Evolutionary conservation across 1,140 invertebrate genomes (phyloP), one percentile per base, ranked within the genome.

Genomic region (Drosophila punjabiensis): DNA sequence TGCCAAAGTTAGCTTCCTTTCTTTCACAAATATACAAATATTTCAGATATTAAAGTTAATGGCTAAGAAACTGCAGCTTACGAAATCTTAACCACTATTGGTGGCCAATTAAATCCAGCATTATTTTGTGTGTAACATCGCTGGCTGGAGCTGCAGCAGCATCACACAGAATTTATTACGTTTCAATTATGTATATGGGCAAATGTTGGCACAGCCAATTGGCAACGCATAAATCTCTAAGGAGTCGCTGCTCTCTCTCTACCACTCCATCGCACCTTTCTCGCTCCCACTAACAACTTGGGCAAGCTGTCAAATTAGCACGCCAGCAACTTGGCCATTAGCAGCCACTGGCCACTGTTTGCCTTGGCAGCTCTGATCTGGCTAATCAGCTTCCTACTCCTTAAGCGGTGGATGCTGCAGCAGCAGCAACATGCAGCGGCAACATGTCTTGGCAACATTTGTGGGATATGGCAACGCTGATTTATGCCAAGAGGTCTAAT

Each of bases 161-260:
- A 64, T 37, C 67, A 33, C 50, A 58, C 70, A 90, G 86, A 89
- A 89, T 89, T 89, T 89, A 89, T 89, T 90, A 89, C 82, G 81
- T 91, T 82, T 89, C 86, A 89, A 89, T 89, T 90, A 89, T 89
- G 87, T 90, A 82, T 88, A 88, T 88, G 84, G 85, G 65, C 81
- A 88, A 88, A 79, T 90, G 86, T 80, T 90, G 86, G 47, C 69
- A 68, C 75, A 67, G 52, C 67, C 85, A 90, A 86, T 90, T 89
- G 86, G 82, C 87, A 79, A 52, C 58, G 82, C 86, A 89, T 89
- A 90, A 90, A 89, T 90, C 86, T 79, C 66, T 5, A 43, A 50
- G 65, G 60, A 67, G 28, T 30, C 33, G 32, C 56, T 52, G 67
- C 48, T 28, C 55, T 20, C 60, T 55, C 66, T 52, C 48, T 63